Percentiles rank a stretch among this genome's conserved stretches.
These are phyloP conservation scores for Lycia hirtaria DNA, from an alignment of 2,888 invertebrate genomes.

Conservation along the genomic window DNA sequence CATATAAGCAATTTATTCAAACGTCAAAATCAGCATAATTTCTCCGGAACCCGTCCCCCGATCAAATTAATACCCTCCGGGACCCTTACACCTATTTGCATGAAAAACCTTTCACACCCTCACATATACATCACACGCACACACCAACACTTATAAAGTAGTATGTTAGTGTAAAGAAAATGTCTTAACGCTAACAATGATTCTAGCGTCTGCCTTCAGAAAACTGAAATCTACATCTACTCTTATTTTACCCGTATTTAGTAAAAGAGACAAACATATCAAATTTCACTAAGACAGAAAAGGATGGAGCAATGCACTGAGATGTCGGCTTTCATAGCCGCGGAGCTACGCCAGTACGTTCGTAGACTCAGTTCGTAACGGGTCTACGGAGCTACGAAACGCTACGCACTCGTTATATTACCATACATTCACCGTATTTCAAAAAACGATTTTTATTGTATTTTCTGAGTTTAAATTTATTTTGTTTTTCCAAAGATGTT, in stretches of 20 bases:
- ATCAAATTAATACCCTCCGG: slow-evolving; percentile 33
- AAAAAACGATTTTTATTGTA: not conserved
- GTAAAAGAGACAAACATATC: slow-evolving; percentile 52
- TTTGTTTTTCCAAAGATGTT: slow-evolving; percentile 11
- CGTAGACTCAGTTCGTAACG: slow-evolving; percentile 69
- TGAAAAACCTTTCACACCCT: slow-evolving; percentile 29
- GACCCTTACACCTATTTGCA: slow-evolving; percentile 28
- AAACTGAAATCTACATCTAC: slow-evolving; percentile 65
- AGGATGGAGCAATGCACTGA: slow-evolving; percentile 38
- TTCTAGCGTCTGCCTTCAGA: slow-evolving; percentile 69
- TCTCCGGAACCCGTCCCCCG: slow-evolving; percentile 29
- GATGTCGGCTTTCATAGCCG: slow-evolving; percentile 54
- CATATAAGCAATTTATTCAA: slow-evolving; percentile 34
- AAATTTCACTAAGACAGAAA: slow-evolving; percentile 36
- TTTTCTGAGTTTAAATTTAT: not conserved
- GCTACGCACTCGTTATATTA: slow-evolving; percentile 36
- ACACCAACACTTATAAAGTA: slow-evolving; percentile 37
- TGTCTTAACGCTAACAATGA: slow-evolving; percentile 63
- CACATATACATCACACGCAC: slow-evolving; percentile 24
- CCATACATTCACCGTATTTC: slow-evolving; percentile 7
- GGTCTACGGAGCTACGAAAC: slow-evolving; percentile 56
- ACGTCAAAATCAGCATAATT: slow-evolving; percentile 40
- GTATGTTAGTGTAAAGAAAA: slow-evolving; percentile 39
- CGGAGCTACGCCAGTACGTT: slow-evolving; percentile 63
- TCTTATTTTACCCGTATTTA: slow-evolving; percentile 61